These are phyloP conservation scores for Platycercus adscitus DNA, from an alignment of 2,113 vertebrate species.

Conservation along the genomic window DNA sequence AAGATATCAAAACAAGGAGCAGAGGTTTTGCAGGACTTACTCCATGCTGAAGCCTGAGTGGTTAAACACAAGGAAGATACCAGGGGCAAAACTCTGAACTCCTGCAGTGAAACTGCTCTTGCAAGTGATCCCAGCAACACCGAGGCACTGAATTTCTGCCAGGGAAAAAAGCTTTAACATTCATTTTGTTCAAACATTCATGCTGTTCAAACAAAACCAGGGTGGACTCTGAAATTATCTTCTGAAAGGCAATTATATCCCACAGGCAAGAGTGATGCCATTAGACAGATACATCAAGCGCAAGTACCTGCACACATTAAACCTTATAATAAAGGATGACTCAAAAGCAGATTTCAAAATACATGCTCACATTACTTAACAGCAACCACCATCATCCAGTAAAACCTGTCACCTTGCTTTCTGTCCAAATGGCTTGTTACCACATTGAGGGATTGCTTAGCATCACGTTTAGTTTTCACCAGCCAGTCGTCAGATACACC, in stretches of 20 bases:
- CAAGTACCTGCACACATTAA: conserved; percentile 30
- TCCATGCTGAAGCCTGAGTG: background rate
- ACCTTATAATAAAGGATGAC: conserved; percentile 50
- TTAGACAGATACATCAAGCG: conserved; percentile 48
- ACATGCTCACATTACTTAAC: conserved; percentile 13
- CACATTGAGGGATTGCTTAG: background rate
- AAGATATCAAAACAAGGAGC: background rate
- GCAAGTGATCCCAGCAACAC: background rate
- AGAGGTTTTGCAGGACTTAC: background rate
- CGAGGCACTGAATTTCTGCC: conserved; percentile 12
- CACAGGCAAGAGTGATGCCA: conserved; percentile 58
- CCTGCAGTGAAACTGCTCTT: conserved; percentile 31
- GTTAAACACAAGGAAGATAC: background rate
- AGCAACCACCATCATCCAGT: conserved; percentile 34
- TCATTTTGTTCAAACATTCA: conserved; percentile 28
- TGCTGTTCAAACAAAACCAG: conserved; percentile 48
- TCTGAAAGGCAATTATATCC: conserved; percentile 54
- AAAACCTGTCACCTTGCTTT: conserved; percentile 36
- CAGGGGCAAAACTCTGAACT: conserved; percentile 24
- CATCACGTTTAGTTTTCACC: background rate
- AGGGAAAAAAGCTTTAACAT: background rate
- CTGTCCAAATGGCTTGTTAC: background rate
- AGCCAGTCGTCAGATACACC: background rate
- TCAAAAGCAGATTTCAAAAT: conserved; percentile 66
- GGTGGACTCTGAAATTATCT: conserved; percentile 52